A percentile compares a stretch with the other conserved stretches of the same genome.
These are phyloP conservation scores for Ceyx margarethae DNA, from an alignment of 2,113 vertebrate genomes.

Conservation along the genomic window DNA sequence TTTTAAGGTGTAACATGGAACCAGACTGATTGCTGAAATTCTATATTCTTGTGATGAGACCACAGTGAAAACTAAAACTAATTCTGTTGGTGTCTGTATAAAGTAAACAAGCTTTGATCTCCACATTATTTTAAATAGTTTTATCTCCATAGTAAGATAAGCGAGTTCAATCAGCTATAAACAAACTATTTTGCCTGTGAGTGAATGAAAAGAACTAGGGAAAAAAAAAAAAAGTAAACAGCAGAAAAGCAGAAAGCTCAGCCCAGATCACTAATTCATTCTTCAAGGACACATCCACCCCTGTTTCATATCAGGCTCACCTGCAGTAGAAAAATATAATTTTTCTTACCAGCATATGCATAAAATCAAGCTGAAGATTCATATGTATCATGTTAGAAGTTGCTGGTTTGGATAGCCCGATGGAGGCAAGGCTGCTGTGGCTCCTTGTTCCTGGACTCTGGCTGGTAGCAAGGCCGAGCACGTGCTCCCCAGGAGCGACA, in stretches of 20 bases:
- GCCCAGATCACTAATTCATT: neutral
- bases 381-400: neutral
- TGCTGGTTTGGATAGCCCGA: neutral
- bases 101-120: neutral
- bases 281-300: neutral
- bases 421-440: neutral
- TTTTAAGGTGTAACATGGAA: neutral
- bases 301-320: neutral
- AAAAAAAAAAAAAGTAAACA: neutral
- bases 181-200: neutral
- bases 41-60: neutral
- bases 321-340: neutral
- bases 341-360: neutral
- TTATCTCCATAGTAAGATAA: neutral
- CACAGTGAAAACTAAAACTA: neutral
- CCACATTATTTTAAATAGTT: neutral
- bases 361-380: neutral
- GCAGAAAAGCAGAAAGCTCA: neutral
- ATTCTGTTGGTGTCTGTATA: neutral
- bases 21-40: neutral
- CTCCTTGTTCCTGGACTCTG: neutral
- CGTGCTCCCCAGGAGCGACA: rapidly evolving
- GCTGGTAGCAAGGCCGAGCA: rapidly evolving
- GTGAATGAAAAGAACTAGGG: neutral
- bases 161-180: neutral